phyloP scores from a whole-genome alignment of 2,888 invertebrate species.

The Watsonalla binaria region DNA sequence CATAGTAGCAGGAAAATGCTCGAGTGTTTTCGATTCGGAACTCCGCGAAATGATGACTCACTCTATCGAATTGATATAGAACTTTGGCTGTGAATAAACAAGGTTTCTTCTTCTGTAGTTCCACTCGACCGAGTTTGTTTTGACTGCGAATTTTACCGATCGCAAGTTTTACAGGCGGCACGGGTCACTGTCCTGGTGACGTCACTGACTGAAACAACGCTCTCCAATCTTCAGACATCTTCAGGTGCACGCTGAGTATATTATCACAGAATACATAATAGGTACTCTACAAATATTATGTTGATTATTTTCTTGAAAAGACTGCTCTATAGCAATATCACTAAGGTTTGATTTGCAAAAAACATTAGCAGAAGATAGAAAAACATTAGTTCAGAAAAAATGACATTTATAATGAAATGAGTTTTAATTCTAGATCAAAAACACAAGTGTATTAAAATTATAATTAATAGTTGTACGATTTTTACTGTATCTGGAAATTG shows the following conservation, averaged over 20 bases:
- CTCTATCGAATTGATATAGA: slow-evolving; percentile 15
- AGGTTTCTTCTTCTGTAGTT: slow-evolving; percentile 21
- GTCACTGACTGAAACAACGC: slow-evolving; percentile 45
- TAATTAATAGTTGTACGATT: no score
- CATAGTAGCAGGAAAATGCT: slow-evolving; percentile 38
- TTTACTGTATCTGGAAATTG: no score
- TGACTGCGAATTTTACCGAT: slow-evolving; percentile 64
- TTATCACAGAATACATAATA: no score
- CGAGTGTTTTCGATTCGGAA: slow-evolving; percentile 24
- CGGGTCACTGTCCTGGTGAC: slow-evolving; percentile 60
- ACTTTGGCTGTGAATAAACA: slow-evolving; percentile 15
- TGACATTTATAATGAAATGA: no score
- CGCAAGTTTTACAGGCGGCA: slow-evolving; percentile 49
- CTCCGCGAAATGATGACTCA: slow-evolving; percentile 18
- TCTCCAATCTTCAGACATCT: slow-evolving; percentile 18
- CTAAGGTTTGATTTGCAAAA: no score
- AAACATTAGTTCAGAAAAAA: no score
- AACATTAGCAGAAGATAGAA: no score
- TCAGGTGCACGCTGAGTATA: slow-evolving; percentile 6
- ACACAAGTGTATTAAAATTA: no score
- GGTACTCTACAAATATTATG: background rate
- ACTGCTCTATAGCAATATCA: background rate
- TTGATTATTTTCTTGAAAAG: slow-evolving; percentile 3
- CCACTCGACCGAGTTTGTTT: slow-evolving; percentile 45
- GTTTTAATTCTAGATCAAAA: no score